A percentile compares a stretch with the other conserved stretches of the same genome.
Evolutionary conservation across 2,888 invertebrate genomes (phyloP).

Genomic region (Trachelus stipa): DNA sequence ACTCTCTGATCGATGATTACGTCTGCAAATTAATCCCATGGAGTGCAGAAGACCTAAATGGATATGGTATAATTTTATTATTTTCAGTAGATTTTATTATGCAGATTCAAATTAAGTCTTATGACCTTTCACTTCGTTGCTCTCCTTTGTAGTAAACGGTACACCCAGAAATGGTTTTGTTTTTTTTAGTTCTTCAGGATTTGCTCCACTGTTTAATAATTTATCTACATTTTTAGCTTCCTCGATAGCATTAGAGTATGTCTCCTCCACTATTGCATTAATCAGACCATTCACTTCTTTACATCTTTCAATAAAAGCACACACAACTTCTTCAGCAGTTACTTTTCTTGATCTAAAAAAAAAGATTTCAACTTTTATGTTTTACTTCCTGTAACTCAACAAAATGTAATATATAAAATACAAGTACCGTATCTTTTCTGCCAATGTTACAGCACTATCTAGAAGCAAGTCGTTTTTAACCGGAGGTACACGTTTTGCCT

Average conservation of each 20-base stretch:
- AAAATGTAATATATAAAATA: too few relatives aligned
- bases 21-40: constrained; percentile 75
- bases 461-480: constrained; percentile 66
- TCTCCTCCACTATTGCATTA: constrained; percentile 86
- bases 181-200: constrained; percentile 74
- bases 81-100: not conserved
- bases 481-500: constrained; percentile 61
- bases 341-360: constrained; percentile 68
- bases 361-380: constrained; percentile 9
- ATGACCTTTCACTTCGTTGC: constrained; percentile 80
- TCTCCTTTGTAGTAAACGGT: constrained; percentile 93
- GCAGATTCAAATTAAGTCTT: not conserved
- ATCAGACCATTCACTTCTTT: constrained; percentile 79
- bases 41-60: constrained; percentile 71
- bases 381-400: too few relatives aligned
- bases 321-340: constrained; percentile 77
- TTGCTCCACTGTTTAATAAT: constrained; percentile 69
- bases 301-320: constrained; percentile 81
- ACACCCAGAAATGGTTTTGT: constrained; percentile 88
- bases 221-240: constrained; percentile 83
- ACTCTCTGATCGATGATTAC: constrained; percentile 72
- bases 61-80: not conserved
- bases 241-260: constrained; percentile 81
- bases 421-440: constrained; percentile 73
- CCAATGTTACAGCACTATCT: constrained; percentile 77